Conservation (phyloP, 2,797 vertebrate genomes). For the Sitta carolinensis region DNA sequence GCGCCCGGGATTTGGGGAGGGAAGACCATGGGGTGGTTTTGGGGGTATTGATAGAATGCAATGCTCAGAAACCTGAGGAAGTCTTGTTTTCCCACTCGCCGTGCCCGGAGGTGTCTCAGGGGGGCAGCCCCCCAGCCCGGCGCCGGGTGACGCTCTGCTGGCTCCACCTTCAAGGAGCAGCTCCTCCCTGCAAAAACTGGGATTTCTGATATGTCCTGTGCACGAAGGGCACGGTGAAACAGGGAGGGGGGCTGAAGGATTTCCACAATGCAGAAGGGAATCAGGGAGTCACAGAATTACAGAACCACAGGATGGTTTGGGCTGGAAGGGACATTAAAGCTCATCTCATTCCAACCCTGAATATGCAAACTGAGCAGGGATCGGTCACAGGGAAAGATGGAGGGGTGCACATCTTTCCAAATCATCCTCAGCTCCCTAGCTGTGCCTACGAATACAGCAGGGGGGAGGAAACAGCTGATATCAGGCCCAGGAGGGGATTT, state of each 20-base stretch:
- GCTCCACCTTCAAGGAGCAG: neutral
- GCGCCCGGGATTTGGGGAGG: neutral
- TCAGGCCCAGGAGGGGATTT: neutral
- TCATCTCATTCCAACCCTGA: accelerated
- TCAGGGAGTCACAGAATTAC: neutral
- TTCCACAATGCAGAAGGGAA: neutral
- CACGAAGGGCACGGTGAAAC: accelerated
- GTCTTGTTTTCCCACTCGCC: neutral
- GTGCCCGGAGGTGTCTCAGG: no score
- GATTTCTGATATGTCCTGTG: accelerated
- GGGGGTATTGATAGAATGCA: accelerated
- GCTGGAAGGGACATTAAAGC: neutral
- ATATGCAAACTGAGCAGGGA: accelerated
- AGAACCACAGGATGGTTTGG: neutral
- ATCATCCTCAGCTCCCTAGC: neutral
- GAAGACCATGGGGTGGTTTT: no score
- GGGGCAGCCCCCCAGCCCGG: neutral
- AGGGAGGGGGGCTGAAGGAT: neutral
- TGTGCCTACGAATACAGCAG: neutral
- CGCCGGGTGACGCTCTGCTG: neutral
- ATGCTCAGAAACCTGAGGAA: neutral
- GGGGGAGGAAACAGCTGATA: neutral
- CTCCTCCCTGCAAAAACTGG: accelerated
- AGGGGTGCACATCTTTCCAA: neutral
- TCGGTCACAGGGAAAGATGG: accelerated